A percentile compares a stretch with the other conserved stretches of the same genome.
These are phyloP conservation scores for Cheilosia variabilis DNA, from an alignment of 2,888 invertebrate species.

Conservation along the genomic window DNA sequence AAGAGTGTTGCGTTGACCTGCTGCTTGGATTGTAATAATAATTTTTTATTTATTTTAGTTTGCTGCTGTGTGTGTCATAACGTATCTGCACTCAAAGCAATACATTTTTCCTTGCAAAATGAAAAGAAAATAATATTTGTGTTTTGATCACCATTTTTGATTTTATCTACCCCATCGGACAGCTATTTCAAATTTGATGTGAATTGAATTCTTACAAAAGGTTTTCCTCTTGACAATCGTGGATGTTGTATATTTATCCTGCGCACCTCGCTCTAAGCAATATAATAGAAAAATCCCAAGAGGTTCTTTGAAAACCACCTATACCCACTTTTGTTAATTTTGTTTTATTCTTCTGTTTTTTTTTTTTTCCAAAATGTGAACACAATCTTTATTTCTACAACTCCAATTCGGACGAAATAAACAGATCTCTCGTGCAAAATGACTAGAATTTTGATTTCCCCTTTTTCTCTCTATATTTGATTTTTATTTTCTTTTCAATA, in stretches of 20 bases:
- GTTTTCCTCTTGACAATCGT: no score
- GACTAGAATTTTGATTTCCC: constrained; percentile 50
- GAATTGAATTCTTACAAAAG: no score
- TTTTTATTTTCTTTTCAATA: constrained; percentile 78
- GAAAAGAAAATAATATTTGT: neutral
- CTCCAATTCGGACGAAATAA: constrained; percentile 59
- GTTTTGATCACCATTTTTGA: no score
- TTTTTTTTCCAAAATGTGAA: constrained; percentile 64
- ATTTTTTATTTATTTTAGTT: constrained; percentile 5
- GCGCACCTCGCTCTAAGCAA: constrained; percentile 1
- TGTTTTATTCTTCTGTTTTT: constrained; percentile 55
- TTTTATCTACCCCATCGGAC: no score
- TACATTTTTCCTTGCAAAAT: neutral
- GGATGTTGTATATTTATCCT: neutral
- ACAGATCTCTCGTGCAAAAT: constrained; percentile 58
- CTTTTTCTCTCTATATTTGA: constrained; percentile 65
- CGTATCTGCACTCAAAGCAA: constrained; percentile 12
- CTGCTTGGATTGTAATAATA: neutral
- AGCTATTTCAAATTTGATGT: no score
- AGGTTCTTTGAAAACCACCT: constrained; percentile 38
- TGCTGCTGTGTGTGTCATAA: constrained; percentile 11
- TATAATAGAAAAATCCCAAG: neutral
- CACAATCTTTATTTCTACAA: constrained; percentile 53
- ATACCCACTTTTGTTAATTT: constrained; percentile 76
- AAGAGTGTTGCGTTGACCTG: neutral